Base-by-base conservation (phyloP, 2,888 invertebrate species). In the Dinocampus coccinellae region DNA sequence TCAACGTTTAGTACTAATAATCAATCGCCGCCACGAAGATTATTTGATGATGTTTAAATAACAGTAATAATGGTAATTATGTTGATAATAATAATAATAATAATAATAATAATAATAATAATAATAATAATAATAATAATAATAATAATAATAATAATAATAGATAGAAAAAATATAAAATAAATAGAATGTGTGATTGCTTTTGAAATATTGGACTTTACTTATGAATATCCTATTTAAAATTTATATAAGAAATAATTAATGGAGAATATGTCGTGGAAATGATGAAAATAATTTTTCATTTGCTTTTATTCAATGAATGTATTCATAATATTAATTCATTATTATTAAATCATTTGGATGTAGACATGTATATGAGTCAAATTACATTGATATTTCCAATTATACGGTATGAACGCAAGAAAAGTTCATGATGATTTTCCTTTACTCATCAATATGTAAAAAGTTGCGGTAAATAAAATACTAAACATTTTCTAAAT, bases 21-120 rank as follows among this genome's bases (percentile, higher is more conserved):
- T 75, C 90, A 92, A 0, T 91, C 91, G 73, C 93, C 94, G 0
- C 95, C 94, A 0, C 90, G 93, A 77, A 94, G 94, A 10, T 90
- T 96, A 72, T 96, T 96, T 79, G 95, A 96, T 84, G 95, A 96
- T 85, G 94, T 96, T 73, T 95, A 90, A 88, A 75, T 39, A 0
- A 34, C 9, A 33, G 29, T 57, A n/a, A n/a, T n/a, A n/a, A n/a
- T n/a, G n/a, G n/a, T n/a, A n/a, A n/a, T n/a, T n/a, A n/a, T n/a
- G n/a, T n/a, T n/a, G n/a, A n/a, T 52, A 22, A 11, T 9, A n/a
- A 7, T 26, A 0, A 22, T 36, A 10, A 26, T 1, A 16, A n/a
- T 42, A 11, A 36, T 62, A 58, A 11, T 34, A 24, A 61, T n/a
- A 33, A 24, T 47, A 10, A 29, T 29, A 29, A 29, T 29, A 29